Evolutionary conservation across 2,888 invertebrate genomes (phyloP).

Genomic region (Ptychoptera contaminata): DNA sequence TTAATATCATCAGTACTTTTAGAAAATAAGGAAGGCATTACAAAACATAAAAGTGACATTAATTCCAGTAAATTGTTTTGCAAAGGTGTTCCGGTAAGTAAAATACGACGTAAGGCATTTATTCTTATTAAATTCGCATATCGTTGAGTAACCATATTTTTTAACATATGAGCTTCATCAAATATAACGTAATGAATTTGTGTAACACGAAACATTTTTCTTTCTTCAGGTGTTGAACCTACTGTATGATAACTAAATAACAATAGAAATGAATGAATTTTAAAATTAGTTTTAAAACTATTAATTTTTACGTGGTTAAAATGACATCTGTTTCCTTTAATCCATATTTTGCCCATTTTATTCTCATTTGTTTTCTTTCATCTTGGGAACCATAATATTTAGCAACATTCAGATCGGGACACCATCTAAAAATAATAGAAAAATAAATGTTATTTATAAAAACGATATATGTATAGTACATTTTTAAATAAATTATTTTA

Average conservation of each 20-base stretch:
- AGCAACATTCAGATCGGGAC: constrained; percentile 59
- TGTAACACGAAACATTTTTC: constrained; percentile 79
- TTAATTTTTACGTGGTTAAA: constrained; percentile 61
- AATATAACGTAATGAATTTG: constrained; percentile 85
- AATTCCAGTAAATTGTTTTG: constrained; percentile 92
- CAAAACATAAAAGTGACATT: constrained; percentile 89
- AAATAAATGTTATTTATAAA: not conserved
- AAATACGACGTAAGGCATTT: constrained; percentile 70
- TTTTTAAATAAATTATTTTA: not conserved
- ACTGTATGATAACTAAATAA: constrained; percentile 33
- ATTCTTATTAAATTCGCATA: constrained; percentile 80
- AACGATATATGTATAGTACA: not conserved
- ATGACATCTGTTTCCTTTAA: constrained; percentile 66
- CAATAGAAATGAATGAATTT: not conserved
- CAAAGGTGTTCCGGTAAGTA: constrained; percentile 89
- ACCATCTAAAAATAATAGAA: constrained; percentile 38
- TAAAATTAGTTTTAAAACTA: not conserved
- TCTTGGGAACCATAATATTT: constrained; percentile 82
- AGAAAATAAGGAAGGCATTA: constrained; percentile 90
- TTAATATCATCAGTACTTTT: constrained; percentile 77
- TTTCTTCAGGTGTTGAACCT: constrained; percentile 70
- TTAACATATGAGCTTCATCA: constrained; percentile 96
- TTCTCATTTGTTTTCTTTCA: constrained; percentile 61
- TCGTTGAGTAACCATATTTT: constrained; percentile 88
- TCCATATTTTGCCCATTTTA: constrained; percentile 56